These are phyloP conservation scores for Fukomys damarensis DNA, from an alignment of 2,113 vertebrate species.

Conservation along the genomic window DNA sequence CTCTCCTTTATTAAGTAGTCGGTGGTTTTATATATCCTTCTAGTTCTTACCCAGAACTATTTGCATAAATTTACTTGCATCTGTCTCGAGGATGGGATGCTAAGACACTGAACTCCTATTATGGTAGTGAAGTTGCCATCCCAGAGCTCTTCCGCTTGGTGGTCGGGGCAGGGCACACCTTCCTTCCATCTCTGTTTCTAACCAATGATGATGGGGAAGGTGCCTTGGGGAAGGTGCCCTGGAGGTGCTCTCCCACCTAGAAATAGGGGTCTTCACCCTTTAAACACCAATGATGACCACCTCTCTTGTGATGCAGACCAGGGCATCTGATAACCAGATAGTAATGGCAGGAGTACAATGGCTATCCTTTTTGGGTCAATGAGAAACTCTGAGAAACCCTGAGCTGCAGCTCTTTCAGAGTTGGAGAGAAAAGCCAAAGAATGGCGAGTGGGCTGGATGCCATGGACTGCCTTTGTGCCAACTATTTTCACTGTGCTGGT, in stretches of 20 bases:
- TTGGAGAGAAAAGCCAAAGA: neutral
- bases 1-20: neutral
- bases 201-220: neutral
- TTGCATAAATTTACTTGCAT: conserved; percentile 67
- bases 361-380: too few relatives aligned
- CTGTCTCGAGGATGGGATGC: conserved; percentile 8
- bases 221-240: neutral
- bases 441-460: too few relatives aligned
- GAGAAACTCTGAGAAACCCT: neutral
- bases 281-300: neutral
- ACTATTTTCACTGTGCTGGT: neutral
- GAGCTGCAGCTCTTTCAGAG: neutral
- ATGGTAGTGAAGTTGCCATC: neutral
- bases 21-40: conserved; percentile 51
- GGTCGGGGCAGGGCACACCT: neutral
- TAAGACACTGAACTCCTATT: neutral
- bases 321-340: rapidly evolving
- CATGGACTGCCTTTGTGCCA: neutral
- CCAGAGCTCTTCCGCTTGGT: neutral
- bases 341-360: neutral
- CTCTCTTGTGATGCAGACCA: neutral
- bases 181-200: neutral
- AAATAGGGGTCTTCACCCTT: neutral
- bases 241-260: neutral
- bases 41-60: conserved; percentile 35